A percentile compares a stretch with the other conserved stretches of the same genome.
Evolutionary conservation across 2,888 invertebrate species (phyloP).

Genomic region (Netelia virgata): DNA sequence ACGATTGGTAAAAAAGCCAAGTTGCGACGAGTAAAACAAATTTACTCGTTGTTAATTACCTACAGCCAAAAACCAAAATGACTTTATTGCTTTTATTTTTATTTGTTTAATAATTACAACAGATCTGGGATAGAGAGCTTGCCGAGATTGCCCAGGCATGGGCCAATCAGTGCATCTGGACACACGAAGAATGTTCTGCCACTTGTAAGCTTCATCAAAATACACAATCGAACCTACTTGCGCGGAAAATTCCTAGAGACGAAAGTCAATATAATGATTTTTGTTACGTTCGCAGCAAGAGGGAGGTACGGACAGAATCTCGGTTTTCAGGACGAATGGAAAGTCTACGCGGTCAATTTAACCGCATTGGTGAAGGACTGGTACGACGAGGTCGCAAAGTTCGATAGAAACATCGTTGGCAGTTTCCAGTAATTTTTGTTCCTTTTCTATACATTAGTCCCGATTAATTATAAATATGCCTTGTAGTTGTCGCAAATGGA

Average conservation of each 20-base stretch:
- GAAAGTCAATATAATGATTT: not conserved
- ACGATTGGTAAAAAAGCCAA: not conserved
- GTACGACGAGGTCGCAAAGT: conserved; percentile 80
- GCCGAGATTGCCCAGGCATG: conserved; percentile 84
- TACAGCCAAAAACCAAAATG: not conserved
- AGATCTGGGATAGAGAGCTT: conserved; percentile 81
- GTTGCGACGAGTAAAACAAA: too few species aligned
- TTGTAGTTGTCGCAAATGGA: too few species aligned
- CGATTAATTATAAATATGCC: too few species aligned
- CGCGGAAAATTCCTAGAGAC: too few species aligned
- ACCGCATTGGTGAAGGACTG: conserved; percentile 75
- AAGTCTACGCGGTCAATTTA: not conserved
- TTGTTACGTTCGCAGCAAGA: conserved; percentile 67
- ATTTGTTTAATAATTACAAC: conserved; percentile 41
- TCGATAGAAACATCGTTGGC: conserved; percentile 63
- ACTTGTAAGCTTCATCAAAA: conserved; percentile 79
- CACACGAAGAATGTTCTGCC: conserved; percentile 83
- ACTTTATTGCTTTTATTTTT: not conserved
- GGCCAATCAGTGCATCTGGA: conserved; percentile 84
- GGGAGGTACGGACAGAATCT: conserved; percentile 83
- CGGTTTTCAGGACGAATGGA: conserved; percentile 70
- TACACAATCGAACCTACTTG: conserved; percentile 55
- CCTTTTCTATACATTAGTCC: too few species aligned
- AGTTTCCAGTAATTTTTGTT: too few species aligned
- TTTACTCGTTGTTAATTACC: not conserved